Evolutionary conservation across 1,140 invertebrate genomes (phyloP), one percentile per base, ranked within the genome.

Genomic region (Euura lappo): DNA sequence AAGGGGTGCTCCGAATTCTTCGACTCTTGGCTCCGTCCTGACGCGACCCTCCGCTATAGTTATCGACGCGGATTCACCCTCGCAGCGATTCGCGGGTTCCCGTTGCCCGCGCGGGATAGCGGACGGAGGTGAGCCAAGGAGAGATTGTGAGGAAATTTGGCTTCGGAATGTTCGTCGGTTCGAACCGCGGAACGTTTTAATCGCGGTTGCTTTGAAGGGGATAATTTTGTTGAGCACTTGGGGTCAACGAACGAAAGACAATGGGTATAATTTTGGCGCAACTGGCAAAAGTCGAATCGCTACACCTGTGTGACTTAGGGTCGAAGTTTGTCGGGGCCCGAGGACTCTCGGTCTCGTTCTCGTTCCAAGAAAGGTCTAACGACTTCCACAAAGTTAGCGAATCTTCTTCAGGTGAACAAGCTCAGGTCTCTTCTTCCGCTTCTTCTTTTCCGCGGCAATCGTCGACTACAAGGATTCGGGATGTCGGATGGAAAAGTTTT

Each of bases 351-450:
- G 28, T 28, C 28, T 28, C 28, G 28, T 28, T 28, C 28, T 60
- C 51, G 51, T 60, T 60, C 51, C 4, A n/a, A 60, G 51, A 60
- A 60, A 60, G 10, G 8, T n/a, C 51, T 60, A 60, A 60, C 51
- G 51, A 60, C 51, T 60, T 60, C 13, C 8, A 3, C 3, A 60
- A 60, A 60, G 51, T 60, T 60, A 6, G 51, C 51, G 51, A 60
- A 60, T n/a, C 8, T 60, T 60, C 51, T 60, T 60, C 51, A 60
- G 51, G 51, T 60, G 51, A 60, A 60, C 51, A 60, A 60, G 6
- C 51, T 8, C 51, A 60, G 51, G 51, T 60, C 51, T 60, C 13
- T 28, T 60, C 51, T 6, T 6, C 51, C 51, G 28, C 28, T 28
- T 28, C 28, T 28, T 28, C 28, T 28, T 28, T 28, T 28, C 28